Evolutionary conservation across 1,140 invertebrate species (phyloP), one percentile per base, ranked within the genome.

Genomic region (Drosophila obscura): DNA sequence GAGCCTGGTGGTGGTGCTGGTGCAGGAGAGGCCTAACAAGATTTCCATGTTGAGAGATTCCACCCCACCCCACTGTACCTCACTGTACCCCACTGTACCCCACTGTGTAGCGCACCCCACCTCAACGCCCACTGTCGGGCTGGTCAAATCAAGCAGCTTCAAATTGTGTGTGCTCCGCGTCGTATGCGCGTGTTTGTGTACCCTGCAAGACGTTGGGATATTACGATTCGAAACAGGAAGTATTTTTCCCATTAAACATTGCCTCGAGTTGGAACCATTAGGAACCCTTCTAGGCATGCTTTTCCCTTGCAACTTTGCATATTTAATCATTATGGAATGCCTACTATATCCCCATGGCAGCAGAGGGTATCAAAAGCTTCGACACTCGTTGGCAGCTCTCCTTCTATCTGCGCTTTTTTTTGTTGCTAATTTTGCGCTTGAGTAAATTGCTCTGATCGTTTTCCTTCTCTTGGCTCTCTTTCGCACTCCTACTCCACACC

Each of bases 381-480:
- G 63, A 39, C 46, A 66, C 73, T 45, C 56, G 52, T 35, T 83
- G 59, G n/a, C 6, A 35, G 26, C 16, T 66, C 15, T 24, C 31
- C 63, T 73, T 73, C 24, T 28, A 35, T 43, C 39, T 50, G 7
- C 6, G 15, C 8, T 19, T 61, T 43, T 44, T 74, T 74, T 57
- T 11, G 74, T 75, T 87, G 73, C 83, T 87, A 88, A 87, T 87
- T 87, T 87, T 88, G 46, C 79, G 79, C 78, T 83, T 88, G 82
- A 76, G 71, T 87, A 88, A 88, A 87, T 88, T 88, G 82, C 75
- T 88, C 51, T 73, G 65, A 78, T 83, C 74, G 68, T 75, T 71
- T 84, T 62, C 80, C 52, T 45, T 52, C 43, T 22, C 66, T 9
- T 24, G 44, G 43, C 50, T 7, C 65, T 59, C 15, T 15, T 19